Evolutionary conservation across 2,888 invertebrate species (phyloP), one percentile per base, ranked within the genome.

Genomic region (Epiblema foenella): DNA sequence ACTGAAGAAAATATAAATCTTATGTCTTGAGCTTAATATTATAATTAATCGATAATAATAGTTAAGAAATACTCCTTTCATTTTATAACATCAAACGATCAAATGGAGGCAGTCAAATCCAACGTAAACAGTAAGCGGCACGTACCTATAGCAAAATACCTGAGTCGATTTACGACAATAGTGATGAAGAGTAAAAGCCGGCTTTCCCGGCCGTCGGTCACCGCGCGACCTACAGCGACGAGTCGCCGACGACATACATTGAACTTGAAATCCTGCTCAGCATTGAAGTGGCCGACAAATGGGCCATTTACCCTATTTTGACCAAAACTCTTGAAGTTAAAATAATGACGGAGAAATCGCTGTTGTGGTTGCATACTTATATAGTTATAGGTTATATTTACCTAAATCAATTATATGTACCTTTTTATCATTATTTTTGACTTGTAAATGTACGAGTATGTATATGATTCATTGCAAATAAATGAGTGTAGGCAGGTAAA

Each of bases 241-340:
- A n/a, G n/a, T n/a, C n/a, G n/a, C n/a, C n/a, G n/a, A n/a, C 87
- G 90, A 82, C 91, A 91, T 78, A 92, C 90, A 89, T 91, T 77
- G 78, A 75, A 84, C 83, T 86, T 83, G 83, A 87, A 86, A 90
- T 91, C 92, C 90, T 91, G 89, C 85, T 89, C 79, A 70, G 73
- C 73, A 76, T 77, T 74, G 68, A 66, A 74, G 78, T 78, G 74
- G 71, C 75, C 79, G 74, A 77, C 77, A 75, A 78, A 80, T 77
- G 76, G 75, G 72, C 64, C 70, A 39, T 73, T 76, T 77, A 77
- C 76, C 73, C 75, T 76, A 67, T 64, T 24, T 42, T 24, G 37
- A 33, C 15, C 57, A 62, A 64, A 58, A 58, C 15, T 17, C 71
- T 75, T 72, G 73, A 68, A 63, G 29, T 46, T 12, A 42, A 20